A percentile compares a stretch with the other conserved stretches of the same genome.
Conservation (phyloP, 2,888 invertebrate genomes). For the Hemithea aestivaria region DNA sequence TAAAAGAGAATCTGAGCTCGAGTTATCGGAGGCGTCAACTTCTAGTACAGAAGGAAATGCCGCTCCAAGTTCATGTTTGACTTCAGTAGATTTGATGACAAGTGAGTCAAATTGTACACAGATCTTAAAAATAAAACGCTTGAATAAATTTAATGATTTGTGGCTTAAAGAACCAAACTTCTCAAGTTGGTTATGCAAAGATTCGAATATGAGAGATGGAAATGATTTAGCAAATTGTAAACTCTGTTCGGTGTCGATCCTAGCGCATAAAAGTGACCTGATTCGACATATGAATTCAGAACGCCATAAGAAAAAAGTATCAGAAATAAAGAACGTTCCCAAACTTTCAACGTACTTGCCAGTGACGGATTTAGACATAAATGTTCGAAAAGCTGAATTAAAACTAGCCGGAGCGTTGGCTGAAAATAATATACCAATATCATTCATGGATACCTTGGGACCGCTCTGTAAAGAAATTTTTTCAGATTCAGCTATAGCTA, state of each 20-base stretch:
- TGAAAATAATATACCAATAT: conserved; percentile 16
- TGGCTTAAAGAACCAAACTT: conserved; percentile 13
- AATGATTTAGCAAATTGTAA: conserved; percentile 13
- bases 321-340: conserved; percentile 4
- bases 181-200: conserved; percentile 11
- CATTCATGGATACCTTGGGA: conserved; percentile 11
- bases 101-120: conserved; percentile 10
- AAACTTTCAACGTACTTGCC: conserved; percentile 8
- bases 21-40: conserved; percentile 9
- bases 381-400: conserved; percentile 12
- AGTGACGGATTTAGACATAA: conserved; percentile 8
- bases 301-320: conserved; percentile 14
- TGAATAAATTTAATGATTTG: conserved; percentile 10
- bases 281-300: conserved; percentile 20
- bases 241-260: conserved; percentile 11
- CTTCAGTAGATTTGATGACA: conserved; percentile 2
- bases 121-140: conserved; percentile 7
- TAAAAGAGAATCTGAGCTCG: conserved; percentile 1
- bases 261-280: conserved; percentile 13
- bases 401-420: conserved; percentile 14
- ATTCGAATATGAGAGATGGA: conserved; percentile 16
- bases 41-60: conserved; percentile 6
- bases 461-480: conserved; percentile 16
- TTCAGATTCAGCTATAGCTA: conserved; percentile 17
- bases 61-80: conserved; percentile 4